Conservation (phyloP, 2,888 invertebrate species). For the Formica aserva region DNA sequence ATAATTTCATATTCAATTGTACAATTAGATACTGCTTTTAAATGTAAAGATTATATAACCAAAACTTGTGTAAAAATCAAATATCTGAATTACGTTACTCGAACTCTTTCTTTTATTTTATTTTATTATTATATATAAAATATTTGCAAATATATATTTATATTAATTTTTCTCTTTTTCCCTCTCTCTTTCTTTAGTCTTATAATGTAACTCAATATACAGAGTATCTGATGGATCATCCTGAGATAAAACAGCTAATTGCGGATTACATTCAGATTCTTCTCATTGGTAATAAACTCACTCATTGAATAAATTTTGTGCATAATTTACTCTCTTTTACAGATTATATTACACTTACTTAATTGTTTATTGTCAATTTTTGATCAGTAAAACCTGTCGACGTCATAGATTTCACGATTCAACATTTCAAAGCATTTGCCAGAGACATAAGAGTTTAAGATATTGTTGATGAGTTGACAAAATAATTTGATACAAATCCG, state of each 20-base stretch:
- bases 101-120: too few species aligned
- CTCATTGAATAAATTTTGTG: constrained; percentile 50
- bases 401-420: constrained; percentile 78
- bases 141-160: background rate
- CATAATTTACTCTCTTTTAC: constrained; percentile 1
- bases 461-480: constrained; percentile 28
- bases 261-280: constrained; percentile 89
- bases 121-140: background rate
- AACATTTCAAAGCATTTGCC: constrained; percentile 78
- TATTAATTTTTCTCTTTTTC: background rate
- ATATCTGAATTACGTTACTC: too few species aligned
- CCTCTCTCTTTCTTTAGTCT: constrained; percentile 58
- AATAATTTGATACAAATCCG: constrained; percentile 44
- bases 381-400: constrained; percentile 79
- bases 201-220: constrained; percentile 71
- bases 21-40: too few species aligned
- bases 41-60: too few species aligned
- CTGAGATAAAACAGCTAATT: constrained; percentile 87
- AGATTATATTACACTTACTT: background rate
- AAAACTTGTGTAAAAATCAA: too few species aligned
- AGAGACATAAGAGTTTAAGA: constrained; percentile 61
- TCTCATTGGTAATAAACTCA: constrained; percentile 87
- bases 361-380: constrained; percentile 38
- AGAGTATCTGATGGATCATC: constrained; percentile 88
- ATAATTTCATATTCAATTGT: too few species aligned